phyloP scores from a whole-genome alignment of 92 coral and sea anemone species.

The Anthopleura xanthogrammica region DNA sequence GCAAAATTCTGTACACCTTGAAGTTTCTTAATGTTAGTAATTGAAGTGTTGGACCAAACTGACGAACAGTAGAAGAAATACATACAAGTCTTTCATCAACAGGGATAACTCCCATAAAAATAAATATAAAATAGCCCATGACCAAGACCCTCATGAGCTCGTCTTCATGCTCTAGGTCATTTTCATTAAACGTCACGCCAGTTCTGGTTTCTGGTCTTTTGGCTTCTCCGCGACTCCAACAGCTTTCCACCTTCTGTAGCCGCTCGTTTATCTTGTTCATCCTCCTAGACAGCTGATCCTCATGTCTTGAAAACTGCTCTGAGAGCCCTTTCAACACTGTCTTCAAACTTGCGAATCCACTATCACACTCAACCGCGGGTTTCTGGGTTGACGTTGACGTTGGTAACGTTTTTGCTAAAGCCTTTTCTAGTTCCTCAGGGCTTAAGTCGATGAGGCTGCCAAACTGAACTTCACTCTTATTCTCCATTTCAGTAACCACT shows the following conservation, averaged over 20 bases:
- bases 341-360: neutral
- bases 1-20: no score
- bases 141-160: no score
- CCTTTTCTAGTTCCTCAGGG: slow-evolving; percentile 3
- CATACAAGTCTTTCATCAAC: no score
- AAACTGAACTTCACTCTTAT: slow-evolving; percentile 3
- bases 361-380: neutral
- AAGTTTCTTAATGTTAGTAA: no score
- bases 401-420: neutral
- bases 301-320: neutral
- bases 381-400: slow-evolving; percentile 14
- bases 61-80: no score
- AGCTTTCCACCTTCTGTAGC: neutral
- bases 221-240: neutral
- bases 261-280: neutral
- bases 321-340: neutral
- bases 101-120: no score
- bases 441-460: slow-evolving; percentile 7
- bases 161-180: no score
- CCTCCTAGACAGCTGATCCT: neutral
- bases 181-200: neutral
- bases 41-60: no score
- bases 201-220: neutral
- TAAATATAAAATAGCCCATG: no score
- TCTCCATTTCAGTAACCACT: slow-evolving; percentile 1